phyloP scores from a whole-genome alignment of 2,888 invertebrate species.

The Agrotis ipsilon region DNA sequence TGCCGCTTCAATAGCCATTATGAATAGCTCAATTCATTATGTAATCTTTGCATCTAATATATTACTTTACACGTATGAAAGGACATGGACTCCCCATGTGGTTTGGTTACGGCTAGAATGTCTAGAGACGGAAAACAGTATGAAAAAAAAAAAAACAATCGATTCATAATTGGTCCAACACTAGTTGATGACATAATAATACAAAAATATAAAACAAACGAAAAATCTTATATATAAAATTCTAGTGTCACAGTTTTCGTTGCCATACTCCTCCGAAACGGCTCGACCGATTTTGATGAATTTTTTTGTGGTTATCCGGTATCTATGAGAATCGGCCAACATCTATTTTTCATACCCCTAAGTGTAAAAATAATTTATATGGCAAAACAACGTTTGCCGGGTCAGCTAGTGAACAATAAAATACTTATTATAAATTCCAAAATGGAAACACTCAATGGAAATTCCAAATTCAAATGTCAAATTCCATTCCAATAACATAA shows the following conservation, averaged over 20 bases:
- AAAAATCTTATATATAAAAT: too few relatives aligned
- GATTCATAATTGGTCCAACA: neutral
- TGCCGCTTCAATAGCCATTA: conserved; percentile 44
- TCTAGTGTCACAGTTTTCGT: too few relatives aligned
- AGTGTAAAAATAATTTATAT: too few relatives aligned
- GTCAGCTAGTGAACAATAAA: conserved; percentile 7
- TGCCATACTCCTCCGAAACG: too few relatives aligned
- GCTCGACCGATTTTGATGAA: too few relatives aligned
- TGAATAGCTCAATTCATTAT: conserved; percentile 26
- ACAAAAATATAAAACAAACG: neutral
- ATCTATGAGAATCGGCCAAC: too few relatives aligned
- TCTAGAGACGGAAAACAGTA: neutral
- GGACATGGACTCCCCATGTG: conserved; percentile 5
- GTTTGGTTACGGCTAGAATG: neutral
- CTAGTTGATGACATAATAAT: neutral
- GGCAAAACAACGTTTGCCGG: too few relatives aligned
- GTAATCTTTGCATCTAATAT: conserved; percentile 34
- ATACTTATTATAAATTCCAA: neutral
- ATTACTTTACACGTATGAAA: conserved; percentile 20
- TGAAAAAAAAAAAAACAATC: too few relatives aligned
- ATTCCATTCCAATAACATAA: conserved; percentile 6
- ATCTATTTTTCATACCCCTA: too few relatives aligned
- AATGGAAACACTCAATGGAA: neutral
- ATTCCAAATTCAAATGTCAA: conserved; percentile 13
- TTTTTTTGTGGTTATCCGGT: too few relatives aligned